These are phyloP conservation scores for Planococcus citri DNA, from an alignment of 1,140 invertebrate genomes.

Conservation along the genomic window DNA sequence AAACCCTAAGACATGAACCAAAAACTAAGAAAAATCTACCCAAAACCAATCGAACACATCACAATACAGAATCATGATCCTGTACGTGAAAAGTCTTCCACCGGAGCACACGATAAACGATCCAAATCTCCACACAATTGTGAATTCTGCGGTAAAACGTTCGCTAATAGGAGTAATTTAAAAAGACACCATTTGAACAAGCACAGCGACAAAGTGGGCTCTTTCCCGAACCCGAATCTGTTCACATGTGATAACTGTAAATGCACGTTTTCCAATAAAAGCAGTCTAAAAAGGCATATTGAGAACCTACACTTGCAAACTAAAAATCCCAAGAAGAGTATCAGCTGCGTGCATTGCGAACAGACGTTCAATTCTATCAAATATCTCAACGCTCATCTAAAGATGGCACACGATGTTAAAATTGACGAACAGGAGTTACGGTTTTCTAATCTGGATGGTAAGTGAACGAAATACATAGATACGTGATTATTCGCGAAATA, in stretches of 20 bases:
- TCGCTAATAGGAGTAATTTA: slow-evolving; percentile 10
- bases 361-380: slow-evolving; percentile 2
- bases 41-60: too few relatives aligned
- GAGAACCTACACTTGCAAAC: not conserved
- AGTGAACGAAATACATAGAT: too few relatives aligned
- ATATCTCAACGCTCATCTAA: slow-evolving; percentile 11
- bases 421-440: not conserved
- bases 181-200: not conserved
- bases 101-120: not conserved
- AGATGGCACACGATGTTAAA: not conserved
- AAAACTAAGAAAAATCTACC: too few relatives aligned
- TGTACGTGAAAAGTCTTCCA: not conserved
- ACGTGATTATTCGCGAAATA: too few relatives aligned
- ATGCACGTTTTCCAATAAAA: slow-evolving; percentile 5
- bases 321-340: not conserved
- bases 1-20: too few relatives aligned
- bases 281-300: slow-evolving; percentile 1
- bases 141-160: not conserved
- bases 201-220: not conserved
- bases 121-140: not conserved
- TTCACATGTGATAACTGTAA: slow-evolving; percentile 1
- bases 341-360: not conserved
- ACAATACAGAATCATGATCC: not conserved
- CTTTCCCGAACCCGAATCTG: not conserved
- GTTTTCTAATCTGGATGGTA: not conserved